phyloP scores from a whole-genome alignment of 2,113 vertebrate genomes.

The Sorex araneus region DNA sequence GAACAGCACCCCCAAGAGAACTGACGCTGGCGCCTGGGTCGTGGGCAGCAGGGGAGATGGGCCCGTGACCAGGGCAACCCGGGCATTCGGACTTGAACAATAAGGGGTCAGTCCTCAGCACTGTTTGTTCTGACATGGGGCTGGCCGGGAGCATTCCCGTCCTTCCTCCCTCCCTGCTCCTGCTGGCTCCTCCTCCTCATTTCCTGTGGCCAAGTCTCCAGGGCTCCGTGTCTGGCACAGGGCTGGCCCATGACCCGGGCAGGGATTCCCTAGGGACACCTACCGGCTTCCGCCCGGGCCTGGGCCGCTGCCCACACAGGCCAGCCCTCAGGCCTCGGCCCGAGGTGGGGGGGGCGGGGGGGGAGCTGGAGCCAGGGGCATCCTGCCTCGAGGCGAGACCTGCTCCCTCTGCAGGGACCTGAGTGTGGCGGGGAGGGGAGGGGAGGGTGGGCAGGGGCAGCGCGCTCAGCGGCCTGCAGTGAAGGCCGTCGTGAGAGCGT shows the following conservation, averaged over 20 bases:
- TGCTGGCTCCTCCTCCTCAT: constrained; percentile 74
- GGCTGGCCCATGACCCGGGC: constrained; percentile 69
- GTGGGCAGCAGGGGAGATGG: constrained; percentile 21
- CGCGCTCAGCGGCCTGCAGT: neutral
- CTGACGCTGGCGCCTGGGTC: neutral
- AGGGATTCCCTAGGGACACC: constrained; percentile 79
- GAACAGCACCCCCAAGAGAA: constrained; percentile 74
- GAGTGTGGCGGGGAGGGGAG: neutral
- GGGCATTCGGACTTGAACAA: constrained; percentile 68
- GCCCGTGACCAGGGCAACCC: constrained; percentile 50
- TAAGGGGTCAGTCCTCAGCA: constrained; percentile 74
- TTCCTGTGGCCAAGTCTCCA: constrained; percentile 80
- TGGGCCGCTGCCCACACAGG: neutral
- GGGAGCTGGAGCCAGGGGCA: neutral
- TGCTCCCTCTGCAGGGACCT: too few species aligned
- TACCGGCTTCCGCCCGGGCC: constrained; percentile 60
- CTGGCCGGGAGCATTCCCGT: constrained; percentile 75
- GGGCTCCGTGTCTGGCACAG: constrained; percentile 68
- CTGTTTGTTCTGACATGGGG: constrained; percentile 80
- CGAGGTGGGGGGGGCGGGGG: neutral
- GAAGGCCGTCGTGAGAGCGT: neutral
- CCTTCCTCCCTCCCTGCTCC: constrained; percentile 78
- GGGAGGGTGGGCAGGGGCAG: neutral
- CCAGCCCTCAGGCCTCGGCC: constrained; percentile 47
- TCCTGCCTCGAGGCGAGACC: neutral